A percentile compares a stretch with the other conserved stretches of the same genome.
These are phyloP conservation scores for Loripinus fragilis DNA, from an alignment of 2,888 invertebrate genomes.

Conservation along the genomic window DNA sequence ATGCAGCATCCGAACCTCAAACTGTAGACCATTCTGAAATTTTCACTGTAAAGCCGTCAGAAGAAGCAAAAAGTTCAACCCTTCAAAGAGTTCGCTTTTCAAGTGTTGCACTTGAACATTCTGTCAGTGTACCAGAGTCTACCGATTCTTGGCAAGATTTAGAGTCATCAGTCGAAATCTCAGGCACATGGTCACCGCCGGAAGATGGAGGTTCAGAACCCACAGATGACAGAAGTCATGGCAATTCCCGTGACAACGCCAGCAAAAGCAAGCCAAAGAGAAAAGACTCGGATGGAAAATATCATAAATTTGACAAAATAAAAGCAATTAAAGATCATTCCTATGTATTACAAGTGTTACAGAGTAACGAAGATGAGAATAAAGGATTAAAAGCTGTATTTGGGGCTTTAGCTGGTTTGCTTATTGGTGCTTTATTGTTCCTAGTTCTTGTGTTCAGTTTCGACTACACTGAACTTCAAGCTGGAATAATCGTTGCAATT, in stretches of 20 bases:
- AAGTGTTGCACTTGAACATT: slow-evolving; percentile 35
- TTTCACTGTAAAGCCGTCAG: not conserved
- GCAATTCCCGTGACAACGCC: too few relatives aligned
- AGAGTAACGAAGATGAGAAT: slow-evolving; percentile 36
- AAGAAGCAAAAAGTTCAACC: not conserved
- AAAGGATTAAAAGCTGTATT: slow-evolving; percentile 41
- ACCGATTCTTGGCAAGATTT: slow-evolving; percentile 32
- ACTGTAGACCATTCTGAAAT: not conserved
- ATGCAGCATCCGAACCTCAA: not conserved
- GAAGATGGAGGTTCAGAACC: not conserved
- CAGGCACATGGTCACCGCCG: not conserved
- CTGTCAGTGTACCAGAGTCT: slow-evolving; percentile 48
- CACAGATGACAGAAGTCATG: not conserved
- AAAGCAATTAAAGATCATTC: slow-evolving; percentile 6
- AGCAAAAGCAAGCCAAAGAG: not conserved
- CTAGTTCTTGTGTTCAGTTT: slow-evolving; percentile 48
- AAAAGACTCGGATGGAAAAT: slow-evolving; percentile 24
- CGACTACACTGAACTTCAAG: slow-evolving; percentile 42
- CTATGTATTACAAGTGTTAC: slow-evolving; percentile 36
- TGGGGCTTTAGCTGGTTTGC: slow-evolving; percentile 47
- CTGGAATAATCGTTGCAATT: slow-evolving; percentile 47
- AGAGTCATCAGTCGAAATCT: slow-evolving; percentile 50
- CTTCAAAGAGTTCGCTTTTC: slow-evolving; percentile 30
- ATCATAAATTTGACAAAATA: slow-evolving; percentile 28
- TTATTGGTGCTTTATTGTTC: slow-evolving; percentile 51